Base-by-base conservation (phyloP, 2,888 invertebrate species). In the Thecocarcelia acutangulata region DNA sequence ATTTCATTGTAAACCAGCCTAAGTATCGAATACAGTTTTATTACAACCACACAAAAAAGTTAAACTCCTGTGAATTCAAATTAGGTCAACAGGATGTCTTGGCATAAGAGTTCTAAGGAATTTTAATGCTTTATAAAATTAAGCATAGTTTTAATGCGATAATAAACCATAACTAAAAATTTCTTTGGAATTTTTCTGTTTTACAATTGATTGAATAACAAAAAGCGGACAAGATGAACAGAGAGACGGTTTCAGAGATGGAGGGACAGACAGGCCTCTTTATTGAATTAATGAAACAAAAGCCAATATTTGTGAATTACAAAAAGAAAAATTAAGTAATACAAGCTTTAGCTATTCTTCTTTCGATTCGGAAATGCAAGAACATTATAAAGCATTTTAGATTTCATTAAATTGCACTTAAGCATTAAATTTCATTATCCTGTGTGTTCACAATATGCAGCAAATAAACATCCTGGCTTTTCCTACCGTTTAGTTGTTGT, bases 381-480 rank as follows among this genome's bases (percentile, higher is more conserved):
- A 46, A 9, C 63, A 56, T 61, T 52, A 52, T 44, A 52, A 63
- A 61, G 64, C 44, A 58, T 58, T 59, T 73, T 59, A 68, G 17
- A 54, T 66, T 82, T 75, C 59, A 76, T 80, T 73, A 83, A 69
- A 64, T 59, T 80, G 80, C 80, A 80, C 83, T 83, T 83, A 63
- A 69, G 83, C 80, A 83, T 83, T 80, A 72, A 80, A 83, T 83
- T 83, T 80, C 80, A 83, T 80, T 83, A 83, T 82, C 68, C 64
- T 70, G 64, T 48, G 17, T 17, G 15, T 24, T 11, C 12, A 28
- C 48, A 40, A 28, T n/a, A 13, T 12, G 15, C 19, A 33, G 37
- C 54, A 5, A 33, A 9, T 21, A 33, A 48, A 46, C 17, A 56
- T 61, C 17, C 52, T 44, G 46, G 15, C 12, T 46, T 3, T 48